phyloP scores from a whole-genome alignment of 2,797 vertebrate genomes.

The Ara ararauna region DNA sequence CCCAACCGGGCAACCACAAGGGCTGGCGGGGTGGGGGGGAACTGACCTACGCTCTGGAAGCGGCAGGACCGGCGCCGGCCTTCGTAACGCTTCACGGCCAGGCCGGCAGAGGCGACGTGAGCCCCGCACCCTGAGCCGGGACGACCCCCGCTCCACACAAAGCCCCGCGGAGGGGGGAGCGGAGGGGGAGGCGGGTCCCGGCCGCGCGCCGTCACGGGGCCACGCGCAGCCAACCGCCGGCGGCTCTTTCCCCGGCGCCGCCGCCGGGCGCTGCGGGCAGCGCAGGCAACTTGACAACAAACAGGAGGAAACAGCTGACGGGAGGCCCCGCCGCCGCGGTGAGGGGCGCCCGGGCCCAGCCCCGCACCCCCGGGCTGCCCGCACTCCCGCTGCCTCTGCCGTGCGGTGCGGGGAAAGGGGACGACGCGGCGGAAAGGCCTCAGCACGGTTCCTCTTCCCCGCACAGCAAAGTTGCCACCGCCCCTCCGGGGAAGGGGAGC shows the following conservation, averaged over 20 bases:
- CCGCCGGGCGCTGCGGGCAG: conserved; percentile 26
- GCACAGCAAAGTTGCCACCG: not conserved
- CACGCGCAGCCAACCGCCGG: conserved; percentile 18
- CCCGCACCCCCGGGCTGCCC: not conserved
- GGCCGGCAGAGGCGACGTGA: not conserved
- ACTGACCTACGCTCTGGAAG: not conserved
- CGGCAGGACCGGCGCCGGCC: not conserved
- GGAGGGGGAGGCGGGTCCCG: not conserved
- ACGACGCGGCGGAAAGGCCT: not conserved
- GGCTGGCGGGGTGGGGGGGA: not conserved
- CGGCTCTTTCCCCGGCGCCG: not conserved
- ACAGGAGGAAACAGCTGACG: conserved; percentile 58
- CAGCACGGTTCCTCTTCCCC: not conserved
- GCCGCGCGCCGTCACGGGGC: conserved; percentile 17
- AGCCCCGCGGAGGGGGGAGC: not conserved
- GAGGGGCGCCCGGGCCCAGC: not conserved
- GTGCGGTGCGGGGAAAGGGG: not conserved
- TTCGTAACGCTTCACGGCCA: not conserved
- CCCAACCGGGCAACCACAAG: not conserved
- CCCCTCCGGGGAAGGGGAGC: not conserved
- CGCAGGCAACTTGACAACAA: conserved; percentile 45
- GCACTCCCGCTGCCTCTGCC: not conserved
- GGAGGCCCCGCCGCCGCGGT: not conserved
- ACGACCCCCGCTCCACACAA: not conserved
- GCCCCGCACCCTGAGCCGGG: not conserved